Base-by-base conservation (phyloP, 2,888 invertebrate species). In the Venustoraphidia nigricollis region DNA sequence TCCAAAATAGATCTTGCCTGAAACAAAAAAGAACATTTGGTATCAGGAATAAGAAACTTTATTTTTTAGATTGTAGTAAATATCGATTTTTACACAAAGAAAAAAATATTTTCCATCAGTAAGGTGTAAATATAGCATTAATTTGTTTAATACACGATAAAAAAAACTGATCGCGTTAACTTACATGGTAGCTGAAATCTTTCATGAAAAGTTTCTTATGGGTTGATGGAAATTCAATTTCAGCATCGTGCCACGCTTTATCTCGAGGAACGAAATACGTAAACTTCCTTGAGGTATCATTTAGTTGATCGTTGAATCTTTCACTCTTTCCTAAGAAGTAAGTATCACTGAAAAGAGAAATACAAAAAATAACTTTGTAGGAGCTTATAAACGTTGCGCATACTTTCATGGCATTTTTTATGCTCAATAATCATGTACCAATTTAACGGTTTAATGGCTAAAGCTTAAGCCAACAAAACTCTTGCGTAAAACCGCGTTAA, bases 181-280 rank as follows among this genome's bases (percentile, higher is more conserved):
- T 75, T 69, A 89, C 89, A 63, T 84, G 84, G 66, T 90, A 88
- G 52, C 80, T 75, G 62, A 77, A 88, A 53, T 84, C 83, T 52
- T 77, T 76, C 78, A 83, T 84, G 61, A 88, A 88, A 41, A 93
- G 71, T 60, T 88, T 88, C 67, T 88, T 88, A 65, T 83, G 81
- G 10, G 84, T 80, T 5, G 90, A 86, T 8, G 91, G 91, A 58
- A 81, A 79, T 54, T 76, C 75, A 48, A 79, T 71, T 63, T 80
- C 77, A 55, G 85, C 81, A 57, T 81, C 79, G 45, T 78, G 72
- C 95, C 95, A 95, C 46, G 92, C 95, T 60, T 80, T 81, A 62
- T 96, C 85, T 36, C 86, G 77, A 0, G 95, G 94, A 9, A 90
- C 92, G 61, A 95, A 93, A 67, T 87, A 90, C 1, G 95, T 95